phyloP scores from a whole-genome alignment of 2,888 invertebrate species.

The Drosophila kanekoi region DNA sequence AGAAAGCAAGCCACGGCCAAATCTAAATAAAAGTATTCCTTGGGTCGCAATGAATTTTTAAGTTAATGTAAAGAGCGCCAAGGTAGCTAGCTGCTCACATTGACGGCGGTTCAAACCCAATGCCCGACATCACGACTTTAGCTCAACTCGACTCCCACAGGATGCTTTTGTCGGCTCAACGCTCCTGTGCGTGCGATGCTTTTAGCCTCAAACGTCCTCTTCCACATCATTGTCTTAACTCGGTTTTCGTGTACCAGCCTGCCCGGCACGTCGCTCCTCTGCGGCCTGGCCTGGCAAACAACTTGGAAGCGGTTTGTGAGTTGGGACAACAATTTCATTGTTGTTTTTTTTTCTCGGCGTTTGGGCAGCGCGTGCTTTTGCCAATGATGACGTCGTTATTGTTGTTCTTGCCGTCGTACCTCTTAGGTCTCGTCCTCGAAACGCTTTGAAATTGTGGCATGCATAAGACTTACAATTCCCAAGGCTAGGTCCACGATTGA shows the following conservation, averaged over 20 bases:
- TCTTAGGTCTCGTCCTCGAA: constrained; percentile 31
- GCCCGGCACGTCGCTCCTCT: constrained; percentile 17
- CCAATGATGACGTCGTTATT: constrained; percentile 48
- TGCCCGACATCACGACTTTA: constrained; percentile 1
- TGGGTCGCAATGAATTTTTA: constrained; percentile 77
- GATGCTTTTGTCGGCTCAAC: constrained; percentile 40
- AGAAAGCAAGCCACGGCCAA: constrained; percentile 27
- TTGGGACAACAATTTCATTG: constrained; percentile 71
- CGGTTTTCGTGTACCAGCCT: constrained; percentile 11
- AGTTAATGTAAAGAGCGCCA: constrained; percentile 67
- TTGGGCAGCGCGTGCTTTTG: constrained; percentile 61
- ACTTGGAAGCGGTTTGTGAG: constrained; percentile 30
- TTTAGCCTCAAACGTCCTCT: constrained; percentile 64
- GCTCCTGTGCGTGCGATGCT: constrained; percentile 58
- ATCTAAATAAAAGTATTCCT: constrained; percentile 73
- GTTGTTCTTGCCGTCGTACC: constrained; percentile 18
- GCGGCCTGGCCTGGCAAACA: constrained; percentile 2
- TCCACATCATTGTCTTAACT: constrained; percentile 64
- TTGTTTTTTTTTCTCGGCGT: too few relatives aligned
- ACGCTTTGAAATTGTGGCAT: constrained; percentile 21
- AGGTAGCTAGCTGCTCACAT: constrained; percentile 36
- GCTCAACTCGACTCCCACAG: constrained; percentile 60
- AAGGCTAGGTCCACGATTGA: constrained; percentile 6
- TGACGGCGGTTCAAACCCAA: constrained; percentile 1
- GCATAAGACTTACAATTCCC: constrained; percentile 46